These are phyloP conservation scores for Hycleus phaleratus DNA, from an alignment of 1,140 invertebrate species.

Conservation along the genomic window DNA sequence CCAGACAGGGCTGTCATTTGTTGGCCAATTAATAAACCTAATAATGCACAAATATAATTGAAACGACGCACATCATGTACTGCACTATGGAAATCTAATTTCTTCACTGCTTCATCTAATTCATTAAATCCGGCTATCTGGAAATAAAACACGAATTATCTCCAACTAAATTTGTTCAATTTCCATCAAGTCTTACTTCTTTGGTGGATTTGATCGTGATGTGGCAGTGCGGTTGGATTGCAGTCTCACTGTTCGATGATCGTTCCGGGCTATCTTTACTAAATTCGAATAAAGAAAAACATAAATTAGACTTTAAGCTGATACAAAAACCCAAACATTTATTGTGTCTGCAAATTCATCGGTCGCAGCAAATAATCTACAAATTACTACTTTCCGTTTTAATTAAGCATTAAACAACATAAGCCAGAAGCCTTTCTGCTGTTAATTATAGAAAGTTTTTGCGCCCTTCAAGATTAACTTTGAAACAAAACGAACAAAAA, in stretches of 20 bases:
- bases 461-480: too few species aligned
- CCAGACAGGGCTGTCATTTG: conserved; percentile 81
- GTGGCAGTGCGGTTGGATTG: conserved; percentile 80
- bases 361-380: too few species aligned
- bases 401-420: too few species aligned
- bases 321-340: too few species aligned
- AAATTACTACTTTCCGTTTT: too few species aligned
- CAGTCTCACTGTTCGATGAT: conserved; percentile 40
- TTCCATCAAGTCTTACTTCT: conserved; percentile 56
- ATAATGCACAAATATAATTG: conserved; percentile 91
- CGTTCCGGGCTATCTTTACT: conserved; percentile 23
- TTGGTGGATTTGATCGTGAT: conserved; percentile 85
- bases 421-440: too few species aligned
- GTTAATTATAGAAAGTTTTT: too few species aligned
- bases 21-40: conserved; percentile 79
- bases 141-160: conserved; percentile 9
- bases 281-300: background rate
- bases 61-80: conserved; percentile 89
- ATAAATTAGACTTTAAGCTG: too few species aligned
- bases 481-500: too few species aligned
- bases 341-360: too few species aligned
- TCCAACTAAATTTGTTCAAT: background rate
- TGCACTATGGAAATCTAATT: conserved; percentile 88
- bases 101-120: conserved; percentile 87
- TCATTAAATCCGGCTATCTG: conserved; percentile 93